These are phyloP conservation scores for Sebastes wilsoni DNA, from an alignment of 2,797 vertebrate genomes.

Conservation along the genomic window DNA sequence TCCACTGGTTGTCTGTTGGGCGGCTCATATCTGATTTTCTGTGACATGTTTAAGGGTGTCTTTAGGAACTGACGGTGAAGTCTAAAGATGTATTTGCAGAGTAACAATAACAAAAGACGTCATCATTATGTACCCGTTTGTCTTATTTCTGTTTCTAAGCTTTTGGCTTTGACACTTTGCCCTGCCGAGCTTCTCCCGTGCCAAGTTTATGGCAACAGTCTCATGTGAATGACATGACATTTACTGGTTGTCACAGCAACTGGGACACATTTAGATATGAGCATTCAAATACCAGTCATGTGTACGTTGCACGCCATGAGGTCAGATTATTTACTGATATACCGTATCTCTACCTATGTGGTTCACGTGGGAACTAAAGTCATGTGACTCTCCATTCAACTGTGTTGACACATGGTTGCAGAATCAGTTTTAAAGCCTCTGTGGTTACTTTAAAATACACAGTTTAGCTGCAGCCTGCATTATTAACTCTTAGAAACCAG, in stretches of 20 bases:
- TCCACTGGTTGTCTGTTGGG: neutral
- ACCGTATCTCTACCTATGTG: neutral
- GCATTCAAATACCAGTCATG: constrained; percentile 8
- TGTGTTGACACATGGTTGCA: neutral
- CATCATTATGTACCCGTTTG: neutral
- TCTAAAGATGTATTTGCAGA: neutral
- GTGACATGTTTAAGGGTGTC: neutral
- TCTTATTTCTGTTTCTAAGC: neutral
- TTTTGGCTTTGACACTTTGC: neutral
- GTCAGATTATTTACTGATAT: constrained; percentile 3
- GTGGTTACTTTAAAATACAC: neutral
- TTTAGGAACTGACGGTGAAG: neutral
- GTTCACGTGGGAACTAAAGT: neutral
- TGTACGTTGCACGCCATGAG: constrained; percentile 18
- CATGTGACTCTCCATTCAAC: neutral
- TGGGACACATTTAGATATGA: constrained; percentile 17
- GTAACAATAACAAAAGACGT: neutral
- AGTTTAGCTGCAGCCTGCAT: neutral
- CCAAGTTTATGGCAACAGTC: neutral
- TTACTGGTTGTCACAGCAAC: constrained; percentile 21
- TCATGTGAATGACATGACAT: constrained; percentile 7
- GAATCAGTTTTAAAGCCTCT: neutral
- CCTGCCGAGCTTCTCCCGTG: neutral
- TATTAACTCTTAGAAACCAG: neutral
- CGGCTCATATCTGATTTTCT: constrained; percentile 12